Percentiles rank a stretch among this genome's conserved stretches.
Conservation (phyloP, 2,888 invertebrate genomes). For the Megamerina dolium region DNA sequence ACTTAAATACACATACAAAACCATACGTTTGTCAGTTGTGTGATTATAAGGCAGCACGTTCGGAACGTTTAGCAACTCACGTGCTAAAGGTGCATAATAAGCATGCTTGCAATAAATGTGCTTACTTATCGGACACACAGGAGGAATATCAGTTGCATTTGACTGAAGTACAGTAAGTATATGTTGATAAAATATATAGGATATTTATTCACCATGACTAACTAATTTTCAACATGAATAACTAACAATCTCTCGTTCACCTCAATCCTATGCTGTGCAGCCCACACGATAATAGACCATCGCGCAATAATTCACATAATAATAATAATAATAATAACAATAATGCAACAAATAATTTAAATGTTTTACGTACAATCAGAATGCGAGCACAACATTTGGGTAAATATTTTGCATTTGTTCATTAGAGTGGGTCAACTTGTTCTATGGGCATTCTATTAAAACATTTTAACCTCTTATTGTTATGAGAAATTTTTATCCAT, state of each 20-base stretch:
- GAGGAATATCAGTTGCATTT: slow-evolving; percentile 73
- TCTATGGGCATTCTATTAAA: neutral
- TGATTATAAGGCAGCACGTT: slow-evolving; percentile 89
- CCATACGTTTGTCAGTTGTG: slow-evolving; percentile 86
- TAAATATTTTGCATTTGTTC: too few relatives aligned
- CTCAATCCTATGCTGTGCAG: slow-evolving; percentile 26
- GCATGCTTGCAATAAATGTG: slow-evolving; percentile 82
- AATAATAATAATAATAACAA: slow-evolving; percentile 27
- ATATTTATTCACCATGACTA: too few relatives aligned
- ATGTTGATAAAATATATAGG: too few relatives aligned
- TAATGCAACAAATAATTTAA: slow-evolving; percentile 39
- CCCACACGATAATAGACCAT: slow-evolving; percentile 45
- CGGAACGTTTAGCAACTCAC: slow-evolving; percentile 83
- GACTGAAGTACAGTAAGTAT: slow-evolving; percentile 67
- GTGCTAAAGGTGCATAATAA: slow-evolving; percentile 89
- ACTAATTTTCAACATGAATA: too few relatives aligned
- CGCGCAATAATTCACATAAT: slow-evolving; percentile 38
- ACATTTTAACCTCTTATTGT: too few relatives aligned
- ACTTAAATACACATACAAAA: slow-evolving; percentile 87
- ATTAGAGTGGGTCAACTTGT: too few relatives aligned
- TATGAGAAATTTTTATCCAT: too few relatives aligned
- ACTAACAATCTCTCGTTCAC: slow-evolving; percentile 6
- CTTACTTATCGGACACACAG: slow-evolving; percentile 78
- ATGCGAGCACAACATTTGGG: slow-evolving; percentile 47
- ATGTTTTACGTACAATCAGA: slow-evolving; percentile 49